A percentile compares a stretch with the other conserved stretches of the same genome.
phyloP scores from a whole-genome alignment of 2,888 invertebrate genomes.

The Itoplectis maculator region DNA sequence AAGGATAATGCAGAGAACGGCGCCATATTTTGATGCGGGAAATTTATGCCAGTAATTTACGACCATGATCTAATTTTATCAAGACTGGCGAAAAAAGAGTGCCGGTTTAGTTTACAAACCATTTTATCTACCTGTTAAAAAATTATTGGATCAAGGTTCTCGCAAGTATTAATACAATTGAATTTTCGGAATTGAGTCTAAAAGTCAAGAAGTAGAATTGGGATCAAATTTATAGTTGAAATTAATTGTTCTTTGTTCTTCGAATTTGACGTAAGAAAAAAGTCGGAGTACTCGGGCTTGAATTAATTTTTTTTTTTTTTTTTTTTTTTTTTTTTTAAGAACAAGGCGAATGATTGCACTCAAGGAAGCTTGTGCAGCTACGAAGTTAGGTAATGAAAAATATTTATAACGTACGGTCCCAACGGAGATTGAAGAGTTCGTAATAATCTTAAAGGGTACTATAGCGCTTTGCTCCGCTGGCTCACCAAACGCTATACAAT shows the following conservation, averaged over 20 bases:
- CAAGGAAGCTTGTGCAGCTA: background rate
- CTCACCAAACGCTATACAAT: constrained; percentile 10
- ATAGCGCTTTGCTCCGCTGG: constrained; percentile 18
- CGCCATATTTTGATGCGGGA: background rate
- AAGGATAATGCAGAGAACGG: background rate
- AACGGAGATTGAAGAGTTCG: constrained; percentile 38
- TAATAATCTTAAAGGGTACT: constrained; percentile 39
- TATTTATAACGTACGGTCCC: constrained; percentile 38
- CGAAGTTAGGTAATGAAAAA: constrained; percentile 49
- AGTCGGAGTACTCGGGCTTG: too few relatives aligned
- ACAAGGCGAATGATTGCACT: background rate
- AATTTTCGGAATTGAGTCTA: too few relatives aligned
- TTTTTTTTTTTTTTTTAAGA: background rate
- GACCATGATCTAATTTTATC: background rate
- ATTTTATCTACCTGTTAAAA: background rate
- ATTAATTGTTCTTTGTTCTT: too few relatives aligned
- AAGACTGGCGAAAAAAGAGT: background rate
- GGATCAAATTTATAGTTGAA: too few relatives aligned
- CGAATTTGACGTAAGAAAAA: too few relatives aligned
- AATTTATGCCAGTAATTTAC: background rate
- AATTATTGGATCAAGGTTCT: too few relatives aligned
- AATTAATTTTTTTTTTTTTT: too few relatives aligned
- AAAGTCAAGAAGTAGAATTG: too few relatives aligned
- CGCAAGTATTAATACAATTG: background rate
- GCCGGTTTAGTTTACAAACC: background rate